Base-by-base conservation (phyloP, 2,797 vertebrate species). In the Arnoldichthys spilopterus region DNA sequence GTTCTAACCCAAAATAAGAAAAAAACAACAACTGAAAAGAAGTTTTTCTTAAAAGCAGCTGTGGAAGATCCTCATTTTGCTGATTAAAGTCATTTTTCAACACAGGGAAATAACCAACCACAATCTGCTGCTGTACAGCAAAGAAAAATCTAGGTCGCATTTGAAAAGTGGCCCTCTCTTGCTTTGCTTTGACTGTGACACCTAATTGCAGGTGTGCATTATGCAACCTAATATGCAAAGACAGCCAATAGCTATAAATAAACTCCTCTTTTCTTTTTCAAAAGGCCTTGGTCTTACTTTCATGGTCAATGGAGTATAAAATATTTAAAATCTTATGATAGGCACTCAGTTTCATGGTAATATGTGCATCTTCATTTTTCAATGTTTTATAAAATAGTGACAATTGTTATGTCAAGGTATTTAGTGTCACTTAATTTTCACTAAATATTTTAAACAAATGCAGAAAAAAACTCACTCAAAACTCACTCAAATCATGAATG, bases 51-150 rank as follows among this genome's bases (percentile, higher is more conserved):
- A 75, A 80, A 45, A 56, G 37, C 9, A 71, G 43, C 37, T 47
- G 51, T 30, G 34, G 30, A 71, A 64, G 5, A 62, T 11, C 43
- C 22, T 51, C n/a, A 53, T 61, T 72, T 56, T 62, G 51, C 69
- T 51, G 30, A 32, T 54, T 34, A 32, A 4, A 69, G 15, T 62
- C 2, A 2, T 37, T 74, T 62, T 74, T 56, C 37, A 72, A 1
- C 59, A 66, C 11, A 37, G 22, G 22, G 11, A 45, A n/a, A 74
- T 26, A 80, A 63, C 24, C 13, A 45, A 11, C n/a, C 32, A 32
- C 66, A 64, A 2, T 26, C n/a, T 49, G 28, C 22, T 12, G 40
- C 58, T 67, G 54, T 40, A 68, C 16, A 22, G 47, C 54, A 40
- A 53, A 66, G 13, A 15, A 53, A 66, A 24, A 74, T 62, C 59